These are phyloP conservation scores for Hyphantria cunea DNA, from an alignment of 1,140 invertebrate genomes.

Conservation along the genomic window DNA sequence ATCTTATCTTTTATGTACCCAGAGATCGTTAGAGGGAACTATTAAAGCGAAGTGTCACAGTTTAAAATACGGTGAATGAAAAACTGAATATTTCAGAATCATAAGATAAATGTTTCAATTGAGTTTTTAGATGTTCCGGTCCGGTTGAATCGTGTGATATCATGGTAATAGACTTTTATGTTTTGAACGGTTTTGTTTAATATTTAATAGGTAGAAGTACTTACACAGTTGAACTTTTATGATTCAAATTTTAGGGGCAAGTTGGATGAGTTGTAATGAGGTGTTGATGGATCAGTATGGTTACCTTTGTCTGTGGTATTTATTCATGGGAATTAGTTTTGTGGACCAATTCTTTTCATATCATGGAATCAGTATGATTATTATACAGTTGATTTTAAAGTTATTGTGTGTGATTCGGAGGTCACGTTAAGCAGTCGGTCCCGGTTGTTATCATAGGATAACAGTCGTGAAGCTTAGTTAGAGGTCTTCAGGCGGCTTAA, in stretches of 20 bases:
- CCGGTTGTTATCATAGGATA: too few relatives aligned
- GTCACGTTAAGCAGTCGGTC: too few relatives aligned
- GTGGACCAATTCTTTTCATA: neutral
- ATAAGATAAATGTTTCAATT: slow-evolving; percentile 34
- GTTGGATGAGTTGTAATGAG: slow-evolving; percentile 14
- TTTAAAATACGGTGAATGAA: slow-evolving; percentile 34
- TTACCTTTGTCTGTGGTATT: slow-evolving; percentile 1
- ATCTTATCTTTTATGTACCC: slow-evolving; percentile 44
- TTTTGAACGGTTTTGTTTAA: slow-evolving; percentile 25
- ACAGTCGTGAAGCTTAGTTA: too few relatives aligned
- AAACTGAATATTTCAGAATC: slow-evolving; percentile 26
- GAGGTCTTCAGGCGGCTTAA: too few relatives aligned
- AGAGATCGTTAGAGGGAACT: slow-evolving; percentile 37
- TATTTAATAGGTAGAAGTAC: slow-evolving; percentile 18
- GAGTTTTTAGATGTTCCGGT: slow-evolving; percentile 23
- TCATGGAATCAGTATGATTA: neutral
- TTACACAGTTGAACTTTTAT: slow-evolving; percentile 18
- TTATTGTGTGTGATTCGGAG: too few relatives aligned
- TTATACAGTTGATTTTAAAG: neutral
- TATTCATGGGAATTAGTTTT: slow-evolving; percentile 6
- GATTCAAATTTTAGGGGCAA: slow-evolving; percentile 19
- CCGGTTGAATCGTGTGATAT: slow-evolving; percentile 16
- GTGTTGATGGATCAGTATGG: slow-evolving; percentile 1
- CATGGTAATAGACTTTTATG: slow-evolving; percentile 13
- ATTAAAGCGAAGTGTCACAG: slow-evolving; percentile 38